phyloP scores from a whole-genome alignment of 2,797 vertebrate species.

The Lindbergichthys nudifrons region DNA sequence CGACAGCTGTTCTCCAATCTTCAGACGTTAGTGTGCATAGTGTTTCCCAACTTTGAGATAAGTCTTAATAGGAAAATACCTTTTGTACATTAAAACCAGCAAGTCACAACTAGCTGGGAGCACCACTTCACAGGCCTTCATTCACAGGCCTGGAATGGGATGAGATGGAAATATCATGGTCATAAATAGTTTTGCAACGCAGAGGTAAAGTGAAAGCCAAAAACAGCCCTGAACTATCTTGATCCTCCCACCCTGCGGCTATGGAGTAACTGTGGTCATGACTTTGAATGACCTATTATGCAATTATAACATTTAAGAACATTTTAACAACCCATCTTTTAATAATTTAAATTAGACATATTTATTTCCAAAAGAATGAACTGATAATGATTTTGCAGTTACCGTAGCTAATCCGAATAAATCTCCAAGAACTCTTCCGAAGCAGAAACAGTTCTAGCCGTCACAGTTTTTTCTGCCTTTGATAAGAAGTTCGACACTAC shows the following conservation, averaged over 20 bases:
- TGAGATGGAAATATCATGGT: constrained; percentile 62
- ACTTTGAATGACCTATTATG: constrained; percentile 46
- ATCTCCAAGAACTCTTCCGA: constrained; percentile 1
- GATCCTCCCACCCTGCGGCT: constrained; percentile 36
- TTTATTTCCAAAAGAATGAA: neutral
- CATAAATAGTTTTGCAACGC: constrained; percentile 61
- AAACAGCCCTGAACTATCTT: constrained; percentile 46
- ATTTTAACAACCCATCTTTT: neutral
- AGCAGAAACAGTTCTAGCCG: constrained; percentile 25
- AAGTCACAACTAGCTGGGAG: constrained; percentile 33
- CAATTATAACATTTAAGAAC: constrained; percentile 26
- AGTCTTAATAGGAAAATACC: constrained; percentile 46
- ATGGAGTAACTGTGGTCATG: constrained; percentile 26
- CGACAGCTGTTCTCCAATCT: constrained; percentile 71
- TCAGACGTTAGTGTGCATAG: constrained; percentile 29
- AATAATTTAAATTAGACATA: constrained; percentile 16
- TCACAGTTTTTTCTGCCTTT: constrained; percentile 24
- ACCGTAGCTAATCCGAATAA: neutral
- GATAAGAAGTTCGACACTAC: constrained; percentile 43
- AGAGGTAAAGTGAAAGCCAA: constrained; percentile 52
- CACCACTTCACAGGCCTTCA: constrained; percentile 21
- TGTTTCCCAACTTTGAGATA: constrained; percentile 37
- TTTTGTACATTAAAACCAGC: constrained; percentile 36
- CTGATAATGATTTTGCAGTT: neutral
- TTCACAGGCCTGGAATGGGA: constrained; percentile 45